Evolutionary conservation across 2,113 vertebrate genomes (phyloP).

Genomic region (Mus spicilegus): DNA sequence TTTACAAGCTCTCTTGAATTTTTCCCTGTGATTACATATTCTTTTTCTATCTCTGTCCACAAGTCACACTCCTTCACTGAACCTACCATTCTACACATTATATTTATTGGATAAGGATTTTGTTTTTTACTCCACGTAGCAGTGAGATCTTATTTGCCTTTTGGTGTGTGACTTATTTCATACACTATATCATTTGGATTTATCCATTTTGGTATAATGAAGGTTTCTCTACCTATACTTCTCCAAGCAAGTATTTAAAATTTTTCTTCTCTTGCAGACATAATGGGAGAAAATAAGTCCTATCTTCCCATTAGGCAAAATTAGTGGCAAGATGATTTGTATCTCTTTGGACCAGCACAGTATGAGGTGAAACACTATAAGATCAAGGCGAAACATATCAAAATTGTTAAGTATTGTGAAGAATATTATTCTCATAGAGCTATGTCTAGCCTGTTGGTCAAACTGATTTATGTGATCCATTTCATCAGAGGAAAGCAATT

Average conservation of each 20-base stretch:
- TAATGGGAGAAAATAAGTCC: not conserved
- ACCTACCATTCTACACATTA: not conserved
- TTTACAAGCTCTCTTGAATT: not conserved
- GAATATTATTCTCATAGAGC: not conserved
- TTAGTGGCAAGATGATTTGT: not conserved
- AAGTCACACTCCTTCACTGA: not conserved
- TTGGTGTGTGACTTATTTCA: not conserved
- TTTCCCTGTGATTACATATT: not conserved
- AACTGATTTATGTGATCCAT: slow-evolving; percentile 3
- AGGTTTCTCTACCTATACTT: not conserved
- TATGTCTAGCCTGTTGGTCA: not conserved
- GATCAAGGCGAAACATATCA: slow-evolving; percentile 19
- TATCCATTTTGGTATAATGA: not conserved
- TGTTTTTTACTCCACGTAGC: not conserved
- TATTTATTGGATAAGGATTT: not conserved
- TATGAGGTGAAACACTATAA: not conserved
- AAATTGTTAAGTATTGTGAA: not conserved
- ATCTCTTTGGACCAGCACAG: not conserved
- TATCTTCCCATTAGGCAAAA: not conserved
- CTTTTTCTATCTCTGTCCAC: not conserved
- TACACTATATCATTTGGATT: not conserved
- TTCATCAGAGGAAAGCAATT: slow-evolving; percentile 40
- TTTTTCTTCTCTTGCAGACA: not conserved
- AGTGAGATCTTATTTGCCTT: not conserved
- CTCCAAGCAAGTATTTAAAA: not conserved